Percentiles rank a stretch among this genome's conserved stretches.
phyloP scores from a whole-genome alignment of 2,113 vertebrate species.

The Callipepla californica region DNA sequence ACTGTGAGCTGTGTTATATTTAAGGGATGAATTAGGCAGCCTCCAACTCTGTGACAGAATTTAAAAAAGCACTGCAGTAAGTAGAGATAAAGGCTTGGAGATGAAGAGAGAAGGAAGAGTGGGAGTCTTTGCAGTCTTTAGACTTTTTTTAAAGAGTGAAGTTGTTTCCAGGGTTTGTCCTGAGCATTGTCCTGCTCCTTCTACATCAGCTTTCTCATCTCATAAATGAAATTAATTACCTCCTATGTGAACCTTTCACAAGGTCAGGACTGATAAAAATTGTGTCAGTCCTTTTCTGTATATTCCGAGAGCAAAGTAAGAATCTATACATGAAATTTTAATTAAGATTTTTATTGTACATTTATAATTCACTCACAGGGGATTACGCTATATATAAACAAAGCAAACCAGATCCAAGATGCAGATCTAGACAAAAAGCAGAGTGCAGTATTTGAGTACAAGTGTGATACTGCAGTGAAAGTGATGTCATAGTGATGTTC shows the following conservation, averaged over 20 bases:
- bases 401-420: background rate
- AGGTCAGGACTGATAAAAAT: background rate
- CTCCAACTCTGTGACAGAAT: background rate
- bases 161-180: background rate
- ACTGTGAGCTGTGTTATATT: background rate
- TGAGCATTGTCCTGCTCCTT: background rate
- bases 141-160: background rate
- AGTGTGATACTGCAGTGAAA: background rate
- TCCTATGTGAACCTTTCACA: background rate
- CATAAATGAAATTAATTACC: background rate
- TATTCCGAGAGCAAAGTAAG: background rate
- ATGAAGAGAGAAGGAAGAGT: background rate
- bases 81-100: background rate
- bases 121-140: background rate
- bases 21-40: background rate
- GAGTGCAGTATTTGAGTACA: background rate
- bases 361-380: background rate
- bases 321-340: background rate
- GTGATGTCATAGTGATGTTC: background rate
- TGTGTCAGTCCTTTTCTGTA: background rate
- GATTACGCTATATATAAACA: background rate
- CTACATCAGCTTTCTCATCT: background rate
- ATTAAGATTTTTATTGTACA: background rate
- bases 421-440: background rate
- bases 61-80: background rate